Evolutionary conservation across 2,797 vertebrate genomes (phyloP).

Genomic region (Hydrolagus colliei): DNA sequence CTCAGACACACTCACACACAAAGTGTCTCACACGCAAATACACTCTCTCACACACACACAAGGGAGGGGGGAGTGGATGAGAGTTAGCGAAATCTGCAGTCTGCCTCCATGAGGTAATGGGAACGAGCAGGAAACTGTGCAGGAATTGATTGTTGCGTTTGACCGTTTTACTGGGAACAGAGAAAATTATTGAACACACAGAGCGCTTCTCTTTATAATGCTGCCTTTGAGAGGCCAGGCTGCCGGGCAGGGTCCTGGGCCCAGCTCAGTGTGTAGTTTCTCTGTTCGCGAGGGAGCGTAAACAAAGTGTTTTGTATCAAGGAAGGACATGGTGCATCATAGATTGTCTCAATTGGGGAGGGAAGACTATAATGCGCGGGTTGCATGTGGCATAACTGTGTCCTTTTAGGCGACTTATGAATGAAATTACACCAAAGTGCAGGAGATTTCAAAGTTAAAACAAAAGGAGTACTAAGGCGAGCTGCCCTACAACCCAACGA

Average conservation of each 20-base stretch:
- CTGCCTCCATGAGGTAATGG: conserved; percentile 11
- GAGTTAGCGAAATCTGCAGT: background rate
- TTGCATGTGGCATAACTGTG: too few species aligned
- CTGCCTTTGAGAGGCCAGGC: background rate
- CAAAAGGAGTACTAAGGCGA: too few species aligned
- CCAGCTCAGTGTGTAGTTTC: background rate
- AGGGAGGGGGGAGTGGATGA: background rate
- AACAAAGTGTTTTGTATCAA: background rate
- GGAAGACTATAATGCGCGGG: too few species aligned
- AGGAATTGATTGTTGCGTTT: background rate
- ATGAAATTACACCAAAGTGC: too few species aligned
- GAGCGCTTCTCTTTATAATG: background rate
- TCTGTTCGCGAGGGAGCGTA: background rate
- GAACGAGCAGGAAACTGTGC: background rate
- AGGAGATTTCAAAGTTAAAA: too few species aligned
- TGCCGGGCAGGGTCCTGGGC: background rate
- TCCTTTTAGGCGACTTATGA: too few species aligned
- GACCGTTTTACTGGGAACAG: background rate
- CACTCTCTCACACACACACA: background rate
- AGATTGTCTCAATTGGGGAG: background rate
- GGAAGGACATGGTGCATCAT: background rate
- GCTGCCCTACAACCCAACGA: too few species aligned
- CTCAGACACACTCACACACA: background rate
- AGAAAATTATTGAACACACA: background rate
- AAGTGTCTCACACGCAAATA: background rate